These are phyloP conservation scores for Chloropsis hardwickii DNA, from an alignment of 2,113 vertebrate species.

Conservation along the genomic window DNA sequence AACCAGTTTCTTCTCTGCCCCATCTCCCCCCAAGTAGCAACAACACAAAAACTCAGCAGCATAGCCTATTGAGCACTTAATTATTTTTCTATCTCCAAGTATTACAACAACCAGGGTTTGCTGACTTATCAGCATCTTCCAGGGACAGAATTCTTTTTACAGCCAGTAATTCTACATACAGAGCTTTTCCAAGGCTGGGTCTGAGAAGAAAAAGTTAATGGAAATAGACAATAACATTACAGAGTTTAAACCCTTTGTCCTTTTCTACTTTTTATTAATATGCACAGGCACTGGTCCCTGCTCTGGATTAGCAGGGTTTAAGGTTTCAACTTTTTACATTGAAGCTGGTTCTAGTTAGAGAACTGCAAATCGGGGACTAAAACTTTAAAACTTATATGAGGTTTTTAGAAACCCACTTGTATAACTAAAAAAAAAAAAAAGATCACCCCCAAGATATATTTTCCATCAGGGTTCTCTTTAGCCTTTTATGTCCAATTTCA, in stretches of 20 bases:
- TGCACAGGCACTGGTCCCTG: not conserved
- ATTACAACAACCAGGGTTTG: not conserved
- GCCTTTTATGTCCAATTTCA: slow-evolving; percentile 51
- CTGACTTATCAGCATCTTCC: slow-evolving; percentile 36
- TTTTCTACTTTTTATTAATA: slow-evolving; percentile 52
- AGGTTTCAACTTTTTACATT: slow-evolving; percentile 36
- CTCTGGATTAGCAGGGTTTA: slow-evolving; percentile 34
- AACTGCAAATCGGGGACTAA: slow-evolving; percentile 15
- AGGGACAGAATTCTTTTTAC: not conserved
- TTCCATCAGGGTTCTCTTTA: slow-evolving; percentile 43
- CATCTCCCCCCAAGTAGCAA: not conserved
- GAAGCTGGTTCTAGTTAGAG: slow-evolving; percentile 11
- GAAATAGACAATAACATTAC: not conserved
- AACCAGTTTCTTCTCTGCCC: not conserved
- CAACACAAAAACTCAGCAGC: not conserved
- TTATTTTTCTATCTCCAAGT: slow-evolving; percentile 26
- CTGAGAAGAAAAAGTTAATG: slow-evolving; percentile 50
- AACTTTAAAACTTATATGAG: slow-evolving; percentile 35
- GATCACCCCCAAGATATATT: slow-evolving; percentile 28
- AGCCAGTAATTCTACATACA: not conserved
- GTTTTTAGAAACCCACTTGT: slow-evolving; percentile 51
- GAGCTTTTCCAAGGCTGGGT: not conserved
- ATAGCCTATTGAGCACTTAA: not conserved
- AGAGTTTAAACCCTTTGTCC: slow-evolving; percentile 24
- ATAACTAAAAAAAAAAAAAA: not conserved